These are phyloP conservation scores for Ethmia dodecea DNA, from an alignment of 2,888 invertebrate genomes.

Conservation along the genomic window DNA sequence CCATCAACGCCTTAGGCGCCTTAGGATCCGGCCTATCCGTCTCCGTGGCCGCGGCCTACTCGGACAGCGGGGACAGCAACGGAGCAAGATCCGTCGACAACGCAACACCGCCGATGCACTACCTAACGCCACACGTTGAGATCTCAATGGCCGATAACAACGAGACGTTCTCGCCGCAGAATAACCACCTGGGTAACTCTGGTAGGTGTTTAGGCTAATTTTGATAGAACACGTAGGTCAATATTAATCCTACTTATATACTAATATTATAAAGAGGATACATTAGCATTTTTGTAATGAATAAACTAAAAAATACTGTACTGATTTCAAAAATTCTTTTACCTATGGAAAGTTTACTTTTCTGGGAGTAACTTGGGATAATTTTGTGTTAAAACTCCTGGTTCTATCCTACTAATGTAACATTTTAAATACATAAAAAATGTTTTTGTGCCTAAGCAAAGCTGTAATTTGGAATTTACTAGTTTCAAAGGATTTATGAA, in stretches of 20 bases:
- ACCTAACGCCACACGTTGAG: conserved; percentile 93
- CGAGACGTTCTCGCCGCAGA: conserved; percentile 80
- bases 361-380: too few relatives aligned
- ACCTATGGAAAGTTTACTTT: too few relatives aligned
- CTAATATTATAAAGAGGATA: too few relatives aligned
- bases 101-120: conserved; percentile 94
- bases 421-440: too few relatives aligned
- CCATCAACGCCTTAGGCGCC: conserved; percentile 72
- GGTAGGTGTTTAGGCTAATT: conserved; percentile 39
- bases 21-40: conserved; percentile 81
- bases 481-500: not conserved
- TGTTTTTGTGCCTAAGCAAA: too few relatives aligned
- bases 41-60: conserved; percentile 84
- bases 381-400: too few relatives aligned
- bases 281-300: too few relatives aligned
- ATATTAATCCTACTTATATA: too few relatives aligned
- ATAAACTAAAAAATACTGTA: too few relatives aligned
- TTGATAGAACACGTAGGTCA: too few relatives aligned
- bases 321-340: too few relatives aligned
- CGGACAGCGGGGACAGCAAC: conserved; percentile 90
- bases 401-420: too few relatives aligned
- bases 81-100: conserved; percentile 90
- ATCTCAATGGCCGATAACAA: conserved; percentile 92
- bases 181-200: conserved; percentile 56
- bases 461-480: not conserved